These are phyloP conservation scores for Hyppa rectilinea DNA, from an alignment of 2,888 invertebrate genomes.

Conservation along the genomic window DNA sequence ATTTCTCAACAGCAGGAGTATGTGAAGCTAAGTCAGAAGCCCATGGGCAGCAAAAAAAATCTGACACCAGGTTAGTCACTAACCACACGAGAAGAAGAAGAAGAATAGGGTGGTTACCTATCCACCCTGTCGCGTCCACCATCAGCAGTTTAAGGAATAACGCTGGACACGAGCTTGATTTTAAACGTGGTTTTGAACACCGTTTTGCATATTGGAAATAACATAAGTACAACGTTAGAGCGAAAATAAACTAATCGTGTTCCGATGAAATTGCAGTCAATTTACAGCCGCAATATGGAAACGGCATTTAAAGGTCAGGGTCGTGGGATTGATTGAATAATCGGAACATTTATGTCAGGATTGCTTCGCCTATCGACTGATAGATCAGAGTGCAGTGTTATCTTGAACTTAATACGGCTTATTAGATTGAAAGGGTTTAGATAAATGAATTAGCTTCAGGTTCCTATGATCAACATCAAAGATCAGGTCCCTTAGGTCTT, in stretches of 20 bases:
- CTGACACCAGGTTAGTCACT: too few species aligned
- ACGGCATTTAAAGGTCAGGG: not conserved
- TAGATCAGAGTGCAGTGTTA: slow-evolving; percentile 2
- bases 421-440: not conserved
- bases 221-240: too few species aligned
- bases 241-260: not conserved
- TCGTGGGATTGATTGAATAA: slow-evolving; percentile 18
- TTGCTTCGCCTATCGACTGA: slow-evolving; percentile 14
- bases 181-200: slow-evolving; percentile 7
- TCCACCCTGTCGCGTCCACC: not conserved
- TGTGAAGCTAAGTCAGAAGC: too few species aligned
- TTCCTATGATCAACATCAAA: not conserved
- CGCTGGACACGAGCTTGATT: not conserved
- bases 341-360: not conserved
- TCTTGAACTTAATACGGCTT: slow-evolving; percentile 1
- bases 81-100: too few species aligned
- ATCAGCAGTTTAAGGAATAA: slow-evolving; percentile 24
- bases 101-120: not conserved
- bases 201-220: slow-evolving; percentile 13
- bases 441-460: slow-evolving; percentile 2
- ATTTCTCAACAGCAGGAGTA: too few species aligned
- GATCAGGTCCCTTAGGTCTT: too few species aligned
- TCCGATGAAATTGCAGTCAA: not conserved
- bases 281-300: slow-evolving; percentile 13
- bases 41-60: too few species aligned